A percentile compares a stretch with the other conserved stretches of the same genome.
phyloP scores from a whole-genome alignment of 2,113 vertebrate genomes.

The Myotis lucifugus region DNA sequence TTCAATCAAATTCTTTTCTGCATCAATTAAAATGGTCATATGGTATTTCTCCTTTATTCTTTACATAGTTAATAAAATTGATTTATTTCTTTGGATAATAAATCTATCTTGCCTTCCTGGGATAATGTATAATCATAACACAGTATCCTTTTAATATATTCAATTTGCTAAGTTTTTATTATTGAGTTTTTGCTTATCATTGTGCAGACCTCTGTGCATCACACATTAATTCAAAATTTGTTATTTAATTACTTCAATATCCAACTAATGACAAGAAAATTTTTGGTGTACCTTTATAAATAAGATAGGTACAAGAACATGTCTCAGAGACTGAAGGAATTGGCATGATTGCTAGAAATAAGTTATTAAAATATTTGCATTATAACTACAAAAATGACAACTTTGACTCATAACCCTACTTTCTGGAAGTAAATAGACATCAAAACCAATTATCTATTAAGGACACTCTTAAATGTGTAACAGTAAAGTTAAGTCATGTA shows the following conservation, averaged over 20 bases:
- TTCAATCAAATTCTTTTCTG: not conserved
- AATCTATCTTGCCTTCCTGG: not conserved
- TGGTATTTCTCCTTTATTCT: not conserved
- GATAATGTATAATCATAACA: not conserved
- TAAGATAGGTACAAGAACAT: not conserved
- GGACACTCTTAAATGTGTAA: constrained; percentile 28
- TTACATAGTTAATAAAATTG: not conserved
- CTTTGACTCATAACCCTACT: constrained; percentile 11
- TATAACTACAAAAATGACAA: not conserved
- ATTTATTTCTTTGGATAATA: not conserved
- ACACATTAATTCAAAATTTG: not conserved
- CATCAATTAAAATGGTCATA: not conserved
- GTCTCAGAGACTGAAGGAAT: not conserved
- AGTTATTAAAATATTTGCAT: not conserved
- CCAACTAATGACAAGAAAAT: not conserved
- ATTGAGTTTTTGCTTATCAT: not conserved
- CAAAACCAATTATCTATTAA: not conserved
- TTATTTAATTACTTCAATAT: constrained; percentile 11
- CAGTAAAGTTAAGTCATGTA: constrained; percentile 46
- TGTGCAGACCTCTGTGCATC: not conserved
- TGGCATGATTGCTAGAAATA: not conserved
- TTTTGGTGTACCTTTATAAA: not conserved
- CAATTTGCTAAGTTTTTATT: not conserved
- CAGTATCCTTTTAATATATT: not conserved
- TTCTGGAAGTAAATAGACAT: constrained; percentile 45